phyloP scores from a whole-genome alignment of 2,113 vertebrate genomes.

The Pagrus major region DNA sequence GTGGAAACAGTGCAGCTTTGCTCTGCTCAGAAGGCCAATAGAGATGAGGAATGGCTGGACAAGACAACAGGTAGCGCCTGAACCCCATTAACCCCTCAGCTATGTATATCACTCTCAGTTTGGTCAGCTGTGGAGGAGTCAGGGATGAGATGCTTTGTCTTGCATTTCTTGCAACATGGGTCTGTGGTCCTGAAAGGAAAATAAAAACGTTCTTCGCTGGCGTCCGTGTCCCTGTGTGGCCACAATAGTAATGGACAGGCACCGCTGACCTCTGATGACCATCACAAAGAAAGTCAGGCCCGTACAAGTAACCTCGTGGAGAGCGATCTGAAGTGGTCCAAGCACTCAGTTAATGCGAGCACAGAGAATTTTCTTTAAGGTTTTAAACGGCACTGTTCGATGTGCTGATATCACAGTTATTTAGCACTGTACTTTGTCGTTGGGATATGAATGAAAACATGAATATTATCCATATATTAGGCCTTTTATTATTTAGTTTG shows the following conservation, averaged over 20 bases:
- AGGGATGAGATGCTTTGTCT: neutral
- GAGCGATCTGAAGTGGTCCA: neutral
- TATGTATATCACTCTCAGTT: conserved; percentile 21
- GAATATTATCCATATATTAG: too few relatives aligned
- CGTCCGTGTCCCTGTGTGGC: neutral
- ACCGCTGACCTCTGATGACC: neutral
- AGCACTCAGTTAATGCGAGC: neutral
- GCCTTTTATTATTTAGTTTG: too few relatives aligned
- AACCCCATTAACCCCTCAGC: conserved; percentile 57
- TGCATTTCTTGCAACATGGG: neutral
- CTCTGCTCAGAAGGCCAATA: neutral
- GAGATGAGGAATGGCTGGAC: conserved; percentile 12
- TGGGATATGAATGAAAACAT: neutral
- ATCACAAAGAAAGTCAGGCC: neutral
- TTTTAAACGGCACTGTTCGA: neutral
- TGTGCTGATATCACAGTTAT: too few relatives aligned
- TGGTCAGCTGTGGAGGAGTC: conserved; percentile 14
- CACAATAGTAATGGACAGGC: neutral
- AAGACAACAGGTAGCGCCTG: conserved; percentile 42
- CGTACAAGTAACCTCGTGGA: neutral
- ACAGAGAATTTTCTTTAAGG: neutral
- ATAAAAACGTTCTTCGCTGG: conserved; percentile 1
- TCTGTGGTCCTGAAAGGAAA: neutral
- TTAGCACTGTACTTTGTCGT: too few relatives aligned
- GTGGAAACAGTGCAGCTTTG: neutral